Evolutionary conservation across 2,888 invertebrate species (phyloP), one percentile per base, ranked within the genome.

Genomic region (Xestia xanthographa): DNA sequence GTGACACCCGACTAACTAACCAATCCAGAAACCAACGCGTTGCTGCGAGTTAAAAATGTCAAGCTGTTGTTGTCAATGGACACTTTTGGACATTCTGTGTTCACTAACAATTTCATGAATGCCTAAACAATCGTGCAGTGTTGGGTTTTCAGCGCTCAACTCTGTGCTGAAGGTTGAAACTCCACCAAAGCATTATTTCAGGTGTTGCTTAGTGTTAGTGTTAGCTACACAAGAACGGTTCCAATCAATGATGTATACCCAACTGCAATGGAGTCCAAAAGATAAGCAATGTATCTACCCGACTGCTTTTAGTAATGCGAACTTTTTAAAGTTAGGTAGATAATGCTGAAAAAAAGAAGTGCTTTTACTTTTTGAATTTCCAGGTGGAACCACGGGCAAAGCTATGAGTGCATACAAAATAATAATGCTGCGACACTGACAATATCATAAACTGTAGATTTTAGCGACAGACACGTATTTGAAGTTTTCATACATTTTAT

Each of bases 401-500:
- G 8, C 20, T 20, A 22, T 17, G 34, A 11, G 34, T 20, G 20
- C 34, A 34, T 22, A 22, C 22, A 12, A 34, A 22, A 14, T 50
- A 17, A 38, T 20, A 62, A 41, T 43, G 22, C 20, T 53, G 50
- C 12, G 11, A 53, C 26, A 43, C 34, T n/a, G 34, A 74, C 38
- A 41, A 67, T 67, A 2, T 76, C 9, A 60, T 60, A 68, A 50
- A 68, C 43, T 62, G 34, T 12, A n/a, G 1, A n/a, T 20, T 17
- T 62, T 62, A 62, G 50, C 9, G 9, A 11, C 29, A 14, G 65
- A 66, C 68, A 62, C 8, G 41, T 20, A 20, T 41, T 45, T 53
- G 14, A 66, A 38, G 12, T 26, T 71, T 20, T 56, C 34, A 41
- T 14, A 66, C 5, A 58, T 65, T 17, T 69, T 53, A 62, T 77